Percentiles rank a stretch among this genome's conserved stretches.
phyloP scores from a whole-genome alignment of 2,113 vertebrate genomes.

The Apteryx mantelli region DNA sequence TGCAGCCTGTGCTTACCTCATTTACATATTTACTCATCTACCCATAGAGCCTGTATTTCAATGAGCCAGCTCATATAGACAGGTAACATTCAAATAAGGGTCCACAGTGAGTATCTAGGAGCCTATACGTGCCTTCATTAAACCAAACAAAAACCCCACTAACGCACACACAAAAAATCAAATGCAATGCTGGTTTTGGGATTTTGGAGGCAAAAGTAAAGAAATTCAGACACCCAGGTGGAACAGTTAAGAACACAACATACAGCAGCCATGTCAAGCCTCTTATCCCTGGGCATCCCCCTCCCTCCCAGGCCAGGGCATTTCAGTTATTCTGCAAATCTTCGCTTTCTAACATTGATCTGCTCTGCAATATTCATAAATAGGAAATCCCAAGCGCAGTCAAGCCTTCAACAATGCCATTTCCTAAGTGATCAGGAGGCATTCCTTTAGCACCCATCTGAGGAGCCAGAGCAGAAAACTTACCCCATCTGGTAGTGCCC shows the following conservation, averaged over 20 bases:
- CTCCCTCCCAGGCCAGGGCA: not conserved
- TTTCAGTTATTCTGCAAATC: not conserved
- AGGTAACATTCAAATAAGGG: not conserved
- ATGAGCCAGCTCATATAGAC: not conserved
- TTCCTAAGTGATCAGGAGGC: not conserved
- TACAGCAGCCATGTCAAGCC: not conserved
- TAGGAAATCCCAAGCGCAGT: not conserved
- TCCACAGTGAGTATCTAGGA: not conserved
- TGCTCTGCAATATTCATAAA: not conserved
- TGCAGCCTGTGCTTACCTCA: not conserved
- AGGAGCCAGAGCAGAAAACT: conserved; percentile 57
- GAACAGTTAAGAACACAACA: not conserved
- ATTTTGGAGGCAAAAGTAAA: not conserved
- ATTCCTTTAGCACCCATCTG: not conserved
- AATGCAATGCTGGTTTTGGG: not conserved
- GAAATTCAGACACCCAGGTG: not conserved
- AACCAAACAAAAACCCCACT: not conserved
- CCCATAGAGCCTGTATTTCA: not conserved
- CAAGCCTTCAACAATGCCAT: not conserved
- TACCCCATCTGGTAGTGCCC: conserved; percentile 95
- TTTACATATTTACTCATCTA: not conserved
- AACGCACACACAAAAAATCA: not conserved
- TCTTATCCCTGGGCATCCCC: not conserved
- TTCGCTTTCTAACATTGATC: rapidly evolving
- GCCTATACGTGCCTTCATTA: not conserved